Evolutionary conservation across 2,888 invertebrate species (phyloP).

Genomic region (Latheticus oryzae): DNA sequence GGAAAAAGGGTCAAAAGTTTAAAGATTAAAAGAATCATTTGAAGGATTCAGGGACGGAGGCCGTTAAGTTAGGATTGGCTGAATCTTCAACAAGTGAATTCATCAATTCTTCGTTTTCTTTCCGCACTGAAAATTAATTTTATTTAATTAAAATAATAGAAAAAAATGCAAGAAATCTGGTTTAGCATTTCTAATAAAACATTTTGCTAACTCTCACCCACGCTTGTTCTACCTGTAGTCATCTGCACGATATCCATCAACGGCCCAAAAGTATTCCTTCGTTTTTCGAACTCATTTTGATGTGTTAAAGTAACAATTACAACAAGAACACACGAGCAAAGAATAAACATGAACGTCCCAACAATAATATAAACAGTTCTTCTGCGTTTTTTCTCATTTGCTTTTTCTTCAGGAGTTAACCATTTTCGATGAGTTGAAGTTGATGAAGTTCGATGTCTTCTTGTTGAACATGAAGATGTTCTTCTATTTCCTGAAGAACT

Average conservation of each 20-base stretch:
- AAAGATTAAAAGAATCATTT: too few relatives aligned
- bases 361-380: conserved; percentile 78
- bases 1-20: conserved; percentile 7
- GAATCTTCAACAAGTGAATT: conserved; percentile 68
- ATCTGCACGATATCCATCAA: neutral
- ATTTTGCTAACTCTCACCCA: conserved; percentile 6
- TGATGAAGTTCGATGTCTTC: conserved; percentile 1
- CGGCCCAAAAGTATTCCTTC: neutral
- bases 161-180: too few relatives aligned
- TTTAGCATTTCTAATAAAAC: too few relatives aligned
- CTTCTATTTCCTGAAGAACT: conserved; percentile 6
- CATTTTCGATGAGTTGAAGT: neutral
- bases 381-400: conserved; percentile 75
- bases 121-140: conserved; percentile 78
- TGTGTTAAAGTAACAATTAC: conserved; percentile 80
- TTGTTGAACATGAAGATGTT: neutral
- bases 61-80: conserved; percentile 42
- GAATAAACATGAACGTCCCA: conserved; percentile 79
- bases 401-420: conserved; percentile 54
- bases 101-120: conserved; percentile 89
- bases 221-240: neutral
- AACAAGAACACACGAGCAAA: conserved; percentile 79
- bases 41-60: conserved; percentile 50
- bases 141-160: neutral
- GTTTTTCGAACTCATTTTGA: conserved; percentile 54